Evolutionary conservation across 2,797 vertebrate species (phyloP).

Genomic region (Naso thynnoides): DNA sequence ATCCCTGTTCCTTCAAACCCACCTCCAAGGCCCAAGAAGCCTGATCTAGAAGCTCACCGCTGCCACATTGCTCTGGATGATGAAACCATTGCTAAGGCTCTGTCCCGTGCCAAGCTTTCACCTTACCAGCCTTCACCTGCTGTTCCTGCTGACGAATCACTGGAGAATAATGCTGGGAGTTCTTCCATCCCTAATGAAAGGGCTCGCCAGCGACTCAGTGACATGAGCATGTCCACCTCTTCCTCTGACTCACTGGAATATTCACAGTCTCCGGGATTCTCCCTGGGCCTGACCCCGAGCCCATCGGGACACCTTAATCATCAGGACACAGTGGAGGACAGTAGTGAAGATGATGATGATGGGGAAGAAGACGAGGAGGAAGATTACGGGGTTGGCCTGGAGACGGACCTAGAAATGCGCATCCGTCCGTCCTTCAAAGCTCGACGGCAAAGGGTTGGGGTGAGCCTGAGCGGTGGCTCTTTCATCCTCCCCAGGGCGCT

Average conservation of each 20-base stretch:
- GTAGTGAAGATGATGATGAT: conserved; percentile 90
- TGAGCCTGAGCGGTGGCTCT: conserved; percentile 79
- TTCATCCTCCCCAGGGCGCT: conserved; percentile 92
- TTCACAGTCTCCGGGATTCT: conserved; percentile 86
- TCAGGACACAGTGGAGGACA: conserved; percentile 84
- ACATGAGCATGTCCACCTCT: conserved; percentile 97
- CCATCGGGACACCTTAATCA: conserved; percentile 54
- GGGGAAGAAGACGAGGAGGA: conserved; percentile 85
- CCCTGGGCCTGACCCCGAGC: conserved; percentile 78
- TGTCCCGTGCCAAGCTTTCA: conserved; percentile 83
- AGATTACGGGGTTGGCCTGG: conserved; percentile 92
- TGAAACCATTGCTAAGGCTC: conserved; percentile 83
- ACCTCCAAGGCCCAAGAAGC: conserved; percentile 89
- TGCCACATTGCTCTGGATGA: conserved; percentile 86
- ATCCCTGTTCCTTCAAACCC: conserved; percentile 80
- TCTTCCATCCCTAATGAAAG: conserved; percentile 56
- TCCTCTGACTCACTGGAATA: conserved; percentile 96
- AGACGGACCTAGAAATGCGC: conserved; percentile 93
- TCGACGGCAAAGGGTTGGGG: conserved; percentile 84
- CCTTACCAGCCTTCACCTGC: conserved; percentile 65
- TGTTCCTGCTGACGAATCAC: conserved; percentile 38
- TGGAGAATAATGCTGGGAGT: conserved; percentile 28
- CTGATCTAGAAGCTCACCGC: conserved; percentile 80
- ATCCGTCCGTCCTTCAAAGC: conserved; percentile 89
- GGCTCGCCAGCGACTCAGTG: conserved; percentile 89